These are phyloP conservation scores for Heterodera schachtii DNA, from an alignment of 1,140 invertebrate species.

Conservation along the genomic window DNA sequence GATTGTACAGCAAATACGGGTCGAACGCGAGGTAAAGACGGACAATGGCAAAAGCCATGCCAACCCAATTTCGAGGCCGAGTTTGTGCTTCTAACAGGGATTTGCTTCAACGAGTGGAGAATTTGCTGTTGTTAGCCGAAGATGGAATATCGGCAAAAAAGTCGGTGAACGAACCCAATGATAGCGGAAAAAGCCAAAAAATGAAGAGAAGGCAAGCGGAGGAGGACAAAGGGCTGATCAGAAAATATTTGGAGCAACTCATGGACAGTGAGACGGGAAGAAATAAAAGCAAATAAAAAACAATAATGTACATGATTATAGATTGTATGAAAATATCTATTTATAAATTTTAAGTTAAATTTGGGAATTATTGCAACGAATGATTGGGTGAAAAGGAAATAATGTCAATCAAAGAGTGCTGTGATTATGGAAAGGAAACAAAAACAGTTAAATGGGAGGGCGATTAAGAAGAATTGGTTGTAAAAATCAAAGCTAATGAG, in stretches of 20 bases:
- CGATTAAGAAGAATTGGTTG: no score
- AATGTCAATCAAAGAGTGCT: no score
- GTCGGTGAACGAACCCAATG: background rate
- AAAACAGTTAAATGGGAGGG: background rate
- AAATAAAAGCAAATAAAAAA: background rate
- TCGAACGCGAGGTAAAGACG: conserved; percentile 12
- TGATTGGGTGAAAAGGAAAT: background rate
- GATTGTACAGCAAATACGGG: conserved; percentile 30
- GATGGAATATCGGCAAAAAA: conserved; percentile 13
- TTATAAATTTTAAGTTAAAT: background rate
- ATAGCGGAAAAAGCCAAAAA: background rate
- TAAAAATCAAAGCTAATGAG: no score
- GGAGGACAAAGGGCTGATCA: background rate
- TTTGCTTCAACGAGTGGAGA: conserved; percentile 22
- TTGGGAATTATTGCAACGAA: background rate
- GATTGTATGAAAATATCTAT: background rate
- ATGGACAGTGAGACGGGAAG: background rate
- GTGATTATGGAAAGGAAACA: no score
- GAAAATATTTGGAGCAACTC: background rate
- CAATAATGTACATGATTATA: background rate
- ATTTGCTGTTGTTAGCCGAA: conserved; percentile 23
- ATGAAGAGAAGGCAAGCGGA: background rate
- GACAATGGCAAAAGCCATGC: background rate
- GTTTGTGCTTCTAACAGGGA: conserved; percentile 2
- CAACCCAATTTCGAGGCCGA: no score